phyloP scores from a whole-genome alignment of 2,113 vertebrate species.

The Butorides virescens region DNA sequence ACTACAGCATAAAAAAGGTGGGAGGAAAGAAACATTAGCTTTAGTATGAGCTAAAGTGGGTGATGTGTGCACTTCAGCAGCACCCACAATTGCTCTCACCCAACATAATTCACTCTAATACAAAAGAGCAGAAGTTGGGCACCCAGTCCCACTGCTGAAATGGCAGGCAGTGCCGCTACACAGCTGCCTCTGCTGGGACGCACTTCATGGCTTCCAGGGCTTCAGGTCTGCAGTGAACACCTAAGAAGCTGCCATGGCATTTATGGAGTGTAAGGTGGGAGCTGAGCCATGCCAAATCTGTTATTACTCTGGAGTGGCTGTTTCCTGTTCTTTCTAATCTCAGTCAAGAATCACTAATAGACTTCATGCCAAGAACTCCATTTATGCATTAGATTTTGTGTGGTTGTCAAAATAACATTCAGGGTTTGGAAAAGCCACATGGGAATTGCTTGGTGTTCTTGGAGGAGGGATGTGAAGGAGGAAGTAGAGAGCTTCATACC shows the following conservation, averaged over 20 bases:
- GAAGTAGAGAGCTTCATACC: not conserved
- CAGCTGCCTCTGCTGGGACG: not conserved
- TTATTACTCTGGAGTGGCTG: not conserved
- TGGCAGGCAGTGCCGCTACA: not conserved
- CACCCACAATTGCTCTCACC: not conserved
- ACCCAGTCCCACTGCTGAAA: not conserved
- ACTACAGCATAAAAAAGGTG: not conserved
- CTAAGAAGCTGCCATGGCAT: not conserved
- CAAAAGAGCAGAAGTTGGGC: not conserved
- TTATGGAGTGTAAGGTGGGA: not conserved
- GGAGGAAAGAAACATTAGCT: not conserved
- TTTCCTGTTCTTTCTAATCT: not conserved
- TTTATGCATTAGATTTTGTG: not conserved
- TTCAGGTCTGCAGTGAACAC: not conserved
- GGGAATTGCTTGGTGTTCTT: not conserved
- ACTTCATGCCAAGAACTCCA: not conserved
- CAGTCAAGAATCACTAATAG: not conserved
- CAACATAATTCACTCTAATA: not conserved
- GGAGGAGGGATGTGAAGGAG: not conserved
- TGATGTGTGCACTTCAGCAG: accelerated
- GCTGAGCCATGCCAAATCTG: not conserved
- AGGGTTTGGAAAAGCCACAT: not conserved
- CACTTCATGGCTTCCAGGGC: not conserved
- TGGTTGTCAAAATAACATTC: not conserved
- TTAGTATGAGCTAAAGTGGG: not conserved